Evolutionary conservation across 1,140 invertebrate genomes (phyloP).

Genomic region (Drosophila takahashii): DNA sequence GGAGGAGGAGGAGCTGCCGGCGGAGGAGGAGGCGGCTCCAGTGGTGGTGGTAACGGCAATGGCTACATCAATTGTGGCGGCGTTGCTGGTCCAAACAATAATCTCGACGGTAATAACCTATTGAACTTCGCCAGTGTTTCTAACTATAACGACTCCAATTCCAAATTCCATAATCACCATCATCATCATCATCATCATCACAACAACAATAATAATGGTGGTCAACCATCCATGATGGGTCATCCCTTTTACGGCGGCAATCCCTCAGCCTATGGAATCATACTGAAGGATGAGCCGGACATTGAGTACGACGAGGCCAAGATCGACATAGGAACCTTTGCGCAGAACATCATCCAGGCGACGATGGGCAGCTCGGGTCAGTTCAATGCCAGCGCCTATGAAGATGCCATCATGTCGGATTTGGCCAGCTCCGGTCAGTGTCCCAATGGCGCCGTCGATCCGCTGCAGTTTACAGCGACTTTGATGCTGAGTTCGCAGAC

Average conservation of each 20-base stretch:
- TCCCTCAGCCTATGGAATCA: slow-evolving; percentile 91
- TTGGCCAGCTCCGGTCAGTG: slow-evolving; percentile 87
- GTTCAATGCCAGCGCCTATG: slow-evolving; percentile 89
- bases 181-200: slow-evolving; percentile 61
- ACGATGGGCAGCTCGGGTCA: slow-evolving; percentile 81
- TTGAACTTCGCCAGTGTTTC: slow-evolving; percentile 78
- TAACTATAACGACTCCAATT: slow-evolving; percentile 75
- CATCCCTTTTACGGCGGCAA: slow-evolving; percentile 91
- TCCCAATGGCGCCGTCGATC: slow-evolving; percentile 87
- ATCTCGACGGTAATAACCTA: slow-evolving; percentile 73
- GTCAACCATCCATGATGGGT: slow-evolving; percentile 55
- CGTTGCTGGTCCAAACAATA: slow-evolving; percentile 26
- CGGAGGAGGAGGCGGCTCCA: slow-evolving; percentile 23
- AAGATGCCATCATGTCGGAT: slow-evolving; percentile 92
- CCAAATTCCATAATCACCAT: slow-evolving; percentile 85
- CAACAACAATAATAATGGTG: slow-evolving; percentile 5
- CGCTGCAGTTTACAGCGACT: slow-evolving; percentile 92
- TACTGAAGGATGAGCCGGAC: slow-evolving; percentile 91
- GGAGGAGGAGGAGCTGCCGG: slow-evolving; percentile 9
- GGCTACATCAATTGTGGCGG: slow-evolving; percentile 44
- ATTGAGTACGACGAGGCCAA: slow-evolving; percentile 90
- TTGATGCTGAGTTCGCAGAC: slow-evolving; percentile 91
- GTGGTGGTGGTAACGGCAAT: slow-evolving; percentile 21
- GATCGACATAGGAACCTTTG: slow-evolving; percentile 87
- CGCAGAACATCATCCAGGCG: slow-evolving; percentile 82